These are phyloP conservation scores for Agrilus cyanescens DNA, from an alignment of 2,888 invertebrate genomes.

Conservation along the genomic window DNA sequence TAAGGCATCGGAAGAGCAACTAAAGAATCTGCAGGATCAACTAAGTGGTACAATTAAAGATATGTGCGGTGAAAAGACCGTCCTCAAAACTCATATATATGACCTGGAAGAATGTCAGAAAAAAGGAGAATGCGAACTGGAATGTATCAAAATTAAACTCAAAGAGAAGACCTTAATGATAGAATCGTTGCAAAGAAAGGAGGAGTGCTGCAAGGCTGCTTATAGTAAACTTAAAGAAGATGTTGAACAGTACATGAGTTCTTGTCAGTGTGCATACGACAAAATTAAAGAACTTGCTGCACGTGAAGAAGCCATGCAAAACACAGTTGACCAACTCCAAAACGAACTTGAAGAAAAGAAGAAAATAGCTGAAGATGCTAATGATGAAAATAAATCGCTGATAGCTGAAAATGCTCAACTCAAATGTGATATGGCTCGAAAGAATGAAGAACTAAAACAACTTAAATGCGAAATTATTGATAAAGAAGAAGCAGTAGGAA, in stretches of 20 bases:
- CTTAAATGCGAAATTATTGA: neutral
- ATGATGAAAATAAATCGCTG: too few species aligned
- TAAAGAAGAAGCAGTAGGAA: slow-evolving; percentile 1
- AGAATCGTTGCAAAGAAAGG: neutral
- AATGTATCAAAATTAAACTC: neutral
- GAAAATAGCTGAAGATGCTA: neutral
- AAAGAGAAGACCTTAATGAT: slow-evolving; percentile 1
- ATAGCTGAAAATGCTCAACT: too few species aligned
- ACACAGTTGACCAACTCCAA: neutral
- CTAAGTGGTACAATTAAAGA: slow-evolving; percentile 26
- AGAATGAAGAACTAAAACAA: slow-evolving; percentile 6
- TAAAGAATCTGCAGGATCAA: slow-evolving; percentile 26
- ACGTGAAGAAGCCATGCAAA: too few species aligned
- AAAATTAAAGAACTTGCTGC: too few species aligned
- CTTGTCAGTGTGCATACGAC: too few species aligned
- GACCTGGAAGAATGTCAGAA: slow-evolving; percentile 6
- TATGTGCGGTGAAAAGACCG: slow-evolving; percentile 23
- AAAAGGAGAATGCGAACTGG: slow-evolving; percentile 5
- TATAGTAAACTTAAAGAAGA: too few species aligned
- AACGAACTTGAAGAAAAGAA: neutral
- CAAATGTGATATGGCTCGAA: too few species aligned
- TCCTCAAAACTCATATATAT: slow-evolving; percentile 23
- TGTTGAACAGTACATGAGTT: too few species aligned
- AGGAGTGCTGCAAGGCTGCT: neutral
- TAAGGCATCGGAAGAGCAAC: slow-evolving; percentile 26